Evolutionary conservation across 1,140 invertebrate species (phyloP), one percentile per base, ranked within the genome.

Genomic region (Notospermus geniculatus): DNA sequence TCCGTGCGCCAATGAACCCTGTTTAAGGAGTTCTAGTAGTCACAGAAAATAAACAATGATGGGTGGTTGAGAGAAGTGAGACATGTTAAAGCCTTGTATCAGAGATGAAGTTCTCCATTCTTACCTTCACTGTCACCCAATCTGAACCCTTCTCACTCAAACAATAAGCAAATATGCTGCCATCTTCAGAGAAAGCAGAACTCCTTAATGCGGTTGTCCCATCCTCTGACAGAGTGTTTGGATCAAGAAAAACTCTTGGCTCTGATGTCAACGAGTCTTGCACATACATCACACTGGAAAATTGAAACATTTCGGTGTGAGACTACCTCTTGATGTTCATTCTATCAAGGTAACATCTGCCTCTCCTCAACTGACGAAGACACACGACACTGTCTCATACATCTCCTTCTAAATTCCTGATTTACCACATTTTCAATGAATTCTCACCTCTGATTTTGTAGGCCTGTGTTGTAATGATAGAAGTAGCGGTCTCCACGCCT

Each of bases 81-180:
- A n/a, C n/a, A n/a, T n/a, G n/a, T n/a, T n/a, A n/a, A n/a, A n/a
- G n/a, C n/a, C n/a, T n/a, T n/a, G n/a, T n/a, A n/a, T n/a, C n/a
- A n/a, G n/a, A n/a, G n/a, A n/a, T 36, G 4, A 36, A 36, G 32
- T 7, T 36, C 15, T 4, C 29, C 25, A n/a, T 28, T 30, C 59
- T 45, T 53, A 86, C 83, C 71, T 83, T 82, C 5, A 98, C 93
- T 28, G 89, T 92, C 62, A 89, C 87, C 95, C 96, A 98, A 79
- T 99, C 96, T 30, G 94, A 96, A 9, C 95, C 96, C 82, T 89
- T 95, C 58, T 87, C 87, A 71, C 91, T 94, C 0, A 98, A 83
- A 4, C 89, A 92, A 84, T 97, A 98, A 0, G 94, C 93, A 83
- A 93, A 90, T 45, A 88, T 89, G 69, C 86, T 84, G 2, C 95